Evolutionary conservation across 2,113 vertebrate genomes (phyloP).

Genomic region (Carassius carassius): DNA sequence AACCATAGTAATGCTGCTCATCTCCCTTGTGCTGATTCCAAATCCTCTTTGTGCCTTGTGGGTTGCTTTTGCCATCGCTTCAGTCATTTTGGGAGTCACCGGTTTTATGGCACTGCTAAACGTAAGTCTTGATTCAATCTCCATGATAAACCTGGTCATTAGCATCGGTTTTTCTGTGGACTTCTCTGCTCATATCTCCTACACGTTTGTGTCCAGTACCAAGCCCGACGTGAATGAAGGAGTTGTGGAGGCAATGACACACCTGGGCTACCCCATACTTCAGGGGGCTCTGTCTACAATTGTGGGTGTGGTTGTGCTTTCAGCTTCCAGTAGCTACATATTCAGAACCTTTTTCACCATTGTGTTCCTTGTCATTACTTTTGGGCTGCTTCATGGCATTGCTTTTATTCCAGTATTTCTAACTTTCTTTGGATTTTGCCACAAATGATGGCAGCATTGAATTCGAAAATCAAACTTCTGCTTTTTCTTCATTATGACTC

Average conservation of each 20-base stretch:
- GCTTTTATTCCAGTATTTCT: conserved; percentile 80
- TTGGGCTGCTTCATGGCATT: conserved; percentile 73
- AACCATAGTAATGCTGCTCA: conserved; percentile 63
- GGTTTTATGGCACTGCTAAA: conserved; percentile 78
- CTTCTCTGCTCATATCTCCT: conserved; percentile 78
- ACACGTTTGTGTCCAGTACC: conserved; percentile 73
- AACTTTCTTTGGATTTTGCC: conserved; percentile 66
- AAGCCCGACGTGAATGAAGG: conserved; percentile 65
- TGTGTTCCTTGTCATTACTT: conserved; percentile 75
- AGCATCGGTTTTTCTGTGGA: conserved; percentile 81
- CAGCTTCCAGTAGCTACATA: conserved; percentile 73
- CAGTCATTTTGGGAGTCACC: conserved; percentile 76
- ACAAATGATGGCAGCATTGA: conserved; percentile 22
- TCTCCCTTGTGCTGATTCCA: conserved; percentile 76
- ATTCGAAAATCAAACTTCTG: background rate
- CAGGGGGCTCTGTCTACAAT: conserved; percentile 80
- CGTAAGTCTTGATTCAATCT: conserved; percentile 78
- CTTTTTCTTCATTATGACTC: background rate
- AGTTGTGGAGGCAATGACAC: conserved; percentile 68
- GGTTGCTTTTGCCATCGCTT: conserved; percentile 76
- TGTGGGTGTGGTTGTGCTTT: conserved; percentile 78
- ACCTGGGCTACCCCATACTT: conserved; percentile 72
- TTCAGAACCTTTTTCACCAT: conserved; percentile 81
- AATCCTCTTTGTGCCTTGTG: conserved; percentile 71
- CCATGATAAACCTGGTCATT: conserved; percentile 79